A percentile compares a stretch with the other conserved stretches of the same genome.
Evolutionary conservation across 1,140 invertebrate genomes (phyloP).

Genomic region (Melipona quadrifasciata): DNA sequence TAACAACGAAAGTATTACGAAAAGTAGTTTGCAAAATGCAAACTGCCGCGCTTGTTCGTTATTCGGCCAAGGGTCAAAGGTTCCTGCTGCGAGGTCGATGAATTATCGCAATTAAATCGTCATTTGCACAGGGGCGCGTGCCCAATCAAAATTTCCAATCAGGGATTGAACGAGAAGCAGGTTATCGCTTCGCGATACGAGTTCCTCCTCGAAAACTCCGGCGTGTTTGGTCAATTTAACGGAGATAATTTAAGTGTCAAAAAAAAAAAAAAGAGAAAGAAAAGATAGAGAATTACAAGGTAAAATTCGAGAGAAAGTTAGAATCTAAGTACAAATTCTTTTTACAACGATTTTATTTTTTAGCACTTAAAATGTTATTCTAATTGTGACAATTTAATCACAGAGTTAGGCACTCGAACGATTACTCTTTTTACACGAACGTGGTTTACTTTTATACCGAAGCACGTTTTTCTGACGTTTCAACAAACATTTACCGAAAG

Average conservation of each 20-base stretch:
- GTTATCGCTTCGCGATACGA: not conserved
- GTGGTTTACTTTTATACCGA: too few species aligned
- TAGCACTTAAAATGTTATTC: too few species aligned
- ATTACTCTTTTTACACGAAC: too few species aligned
- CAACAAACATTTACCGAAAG: too few species aligned
- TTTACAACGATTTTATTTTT: too few species aligned
- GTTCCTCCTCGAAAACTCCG: not conserved
- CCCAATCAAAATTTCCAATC: not conserved
- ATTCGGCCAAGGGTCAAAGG: not conserved
- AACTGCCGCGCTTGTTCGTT: not conserved
- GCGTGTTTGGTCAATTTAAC: not conserved
- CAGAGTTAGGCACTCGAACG: too few species aligned
- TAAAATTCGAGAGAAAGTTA: not conserved
- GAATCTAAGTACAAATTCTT: too few species aligned
- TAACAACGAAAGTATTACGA: not conserved
- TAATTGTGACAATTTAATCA: too few species aligned
- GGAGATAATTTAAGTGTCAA: not conserved
- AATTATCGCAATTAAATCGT: constrained; percentile 19
- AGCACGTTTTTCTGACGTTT: too few species aligned
- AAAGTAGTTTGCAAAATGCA: not conserved
- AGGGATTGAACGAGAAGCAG: not conserved
- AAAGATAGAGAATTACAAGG: too few species aligned
- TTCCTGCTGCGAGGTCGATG: not conserved
- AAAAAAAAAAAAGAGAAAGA: not conserved
- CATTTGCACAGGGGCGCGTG: not conserved